These are phyloP conservation scores for Eulemur coronatus DNA, from an alignment of 2,797 vertebrate genomes.

Conservation along the genomic window DNA sequence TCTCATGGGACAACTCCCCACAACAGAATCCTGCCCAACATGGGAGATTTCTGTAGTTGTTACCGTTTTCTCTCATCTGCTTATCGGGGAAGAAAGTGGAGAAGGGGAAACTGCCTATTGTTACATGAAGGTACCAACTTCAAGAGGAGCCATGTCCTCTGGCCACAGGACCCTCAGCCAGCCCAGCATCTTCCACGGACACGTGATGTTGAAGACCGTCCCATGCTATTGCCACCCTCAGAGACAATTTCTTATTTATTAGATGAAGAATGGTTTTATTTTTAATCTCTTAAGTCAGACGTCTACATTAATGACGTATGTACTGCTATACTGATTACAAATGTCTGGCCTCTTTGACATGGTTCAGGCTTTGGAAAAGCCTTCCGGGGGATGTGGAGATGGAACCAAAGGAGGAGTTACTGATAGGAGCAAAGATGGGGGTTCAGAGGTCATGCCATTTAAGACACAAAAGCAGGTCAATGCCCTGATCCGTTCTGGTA, in stretches of 20 bases:
- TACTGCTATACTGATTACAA: conserved; percentile 2
- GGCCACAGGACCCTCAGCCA: background rate
- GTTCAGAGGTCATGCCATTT: background rate
- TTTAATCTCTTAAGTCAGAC: conserved; percentile 54
- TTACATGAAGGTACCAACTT: background rate
- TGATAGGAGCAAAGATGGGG: background rate
- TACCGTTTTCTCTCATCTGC: background rate
- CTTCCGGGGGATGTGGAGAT: background rate
- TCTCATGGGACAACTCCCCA: background rate
- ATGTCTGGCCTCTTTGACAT: background rate
- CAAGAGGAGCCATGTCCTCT: background rate
- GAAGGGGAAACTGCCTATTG: background rate
- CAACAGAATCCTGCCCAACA: background rate
- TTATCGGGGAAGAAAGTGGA: background rate
- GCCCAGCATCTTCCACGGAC: background rate
- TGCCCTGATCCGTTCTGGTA: background rate
- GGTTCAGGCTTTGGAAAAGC: background rate
- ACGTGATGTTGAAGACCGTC: background rate
- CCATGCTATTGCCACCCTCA: background rate
- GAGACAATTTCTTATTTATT: conserved; percentile 68
- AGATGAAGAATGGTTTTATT: conserved; percentile 44
- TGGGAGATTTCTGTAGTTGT: background rate
- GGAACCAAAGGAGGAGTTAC: background rate
- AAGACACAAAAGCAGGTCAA: background rate
- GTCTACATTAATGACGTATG: background rate